These are phyloP conservation scores for Melopsittacus undulatus DNA, from an alignment of 2,797 vertebrate species.

Conservation along the genomic window DNA sequence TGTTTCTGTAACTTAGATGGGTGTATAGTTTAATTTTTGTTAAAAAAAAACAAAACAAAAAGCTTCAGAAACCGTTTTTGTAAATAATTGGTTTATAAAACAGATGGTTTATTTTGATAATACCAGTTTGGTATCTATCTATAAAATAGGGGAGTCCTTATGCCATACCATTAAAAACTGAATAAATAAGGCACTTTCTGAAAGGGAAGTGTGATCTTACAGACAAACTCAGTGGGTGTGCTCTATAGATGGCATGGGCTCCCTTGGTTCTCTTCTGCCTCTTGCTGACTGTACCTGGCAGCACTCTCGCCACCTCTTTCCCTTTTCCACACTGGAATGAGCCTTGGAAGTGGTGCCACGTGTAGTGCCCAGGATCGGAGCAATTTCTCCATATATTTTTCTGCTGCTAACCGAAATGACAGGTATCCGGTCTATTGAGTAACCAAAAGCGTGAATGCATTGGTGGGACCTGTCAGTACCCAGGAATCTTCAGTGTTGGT, in stretches of 20 bases:
- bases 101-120: slow-evolving; percentile 79
- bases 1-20: slow-evolving; percentile 80
- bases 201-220: slow-evolving; percentile 77
- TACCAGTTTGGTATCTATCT: slow-evolving; percentile 79
- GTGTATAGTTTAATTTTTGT: slow-evolving; percentile 82
- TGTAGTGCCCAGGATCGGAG: not conserved
- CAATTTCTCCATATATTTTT: not conserved
- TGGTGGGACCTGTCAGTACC: slow-evolving; percentile 16
- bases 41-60: slow-evolving; percentile 57
- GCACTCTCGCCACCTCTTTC: not conserved
- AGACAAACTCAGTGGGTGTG: slow-evolving; percentile 10
- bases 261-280: slow-evolving; percentile 6
- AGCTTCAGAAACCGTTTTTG: slow-evolving; percentile 70
- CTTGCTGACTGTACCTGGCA: not conserved
- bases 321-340: slow-evolving; percentile 6
- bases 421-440: not conserved
- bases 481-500: not conserved
- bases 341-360: not conserved
- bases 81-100: slow-evolving; percentile 73
- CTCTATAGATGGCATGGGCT: slow-evolving; percentile 25
- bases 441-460: slow-evolving; percentile 15
- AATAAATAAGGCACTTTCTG: slow-evolving; percentile 77
- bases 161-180: slow-evolving; percentile 70
- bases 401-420: slow-evolving; percentile 40
- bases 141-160: slow-evolving; percentile 75